Evolutionary conservation across 2,113 vertebrate species (phyloP).

Genomic region (Pachyramphus minor): DNA sequence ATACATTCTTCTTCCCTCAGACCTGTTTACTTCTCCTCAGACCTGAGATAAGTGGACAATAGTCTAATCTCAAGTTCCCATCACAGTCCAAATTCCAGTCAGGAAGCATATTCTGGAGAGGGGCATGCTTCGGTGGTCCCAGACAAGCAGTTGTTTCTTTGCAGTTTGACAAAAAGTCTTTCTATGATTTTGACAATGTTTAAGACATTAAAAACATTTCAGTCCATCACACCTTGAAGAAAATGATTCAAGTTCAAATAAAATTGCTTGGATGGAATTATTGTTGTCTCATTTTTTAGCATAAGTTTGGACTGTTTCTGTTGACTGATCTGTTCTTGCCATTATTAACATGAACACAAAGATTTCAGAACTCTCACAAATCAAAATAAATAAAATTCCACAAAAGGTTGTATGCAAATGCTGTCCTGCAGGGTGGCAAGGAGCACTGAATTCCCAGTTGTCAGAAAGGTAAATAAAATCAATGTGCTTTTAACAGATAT

Average conservation of each 20-base stretch:
- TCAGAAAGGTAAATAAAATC: conserved; percentile 28
- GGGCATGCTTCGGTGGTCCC: not conserved
- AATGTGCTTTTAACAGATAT: conserved; percentile 23
- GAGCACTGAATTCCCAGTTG: conserved; percentile 1
- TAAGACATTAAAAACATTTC: not conserved
- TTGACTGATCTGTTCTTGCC: not conserved
- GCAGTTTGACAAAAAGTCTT: not conserved
- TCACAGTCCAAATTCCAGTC: not conserved
- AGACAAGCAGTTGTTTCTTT: not conserved
- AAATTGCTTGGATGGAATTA: not conserved
- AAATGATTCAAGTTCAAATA: not conserved
- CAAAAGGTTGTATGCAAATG: conserved; percentile 1
- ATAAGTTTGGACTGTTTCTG: not conserved
- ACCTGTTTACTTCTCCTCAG: not conserved
- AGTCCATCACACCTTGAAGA: not conserved
- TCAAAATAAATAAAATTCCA: conserved; percentile 1
- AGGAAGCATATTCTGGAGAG: not conserved
- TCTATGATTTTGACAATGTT: not conserved
- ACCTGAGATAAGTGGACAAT: not conserved
- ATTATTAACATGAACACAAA: not conserved
- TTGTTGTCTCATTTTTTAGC: not conserved
- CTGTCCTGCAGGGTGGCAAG: not conserved
- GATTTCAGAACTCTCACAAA: not conserved
- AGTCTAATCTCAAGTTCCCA: not conserved
- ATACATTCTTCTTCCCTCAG: not conserved